Percentiles rank a stretch among this genome's conserved stretches.
phyloP scores from a whole-genome alignment of 2,888 invertebrate species.

The Aquatica leii region DNA sequence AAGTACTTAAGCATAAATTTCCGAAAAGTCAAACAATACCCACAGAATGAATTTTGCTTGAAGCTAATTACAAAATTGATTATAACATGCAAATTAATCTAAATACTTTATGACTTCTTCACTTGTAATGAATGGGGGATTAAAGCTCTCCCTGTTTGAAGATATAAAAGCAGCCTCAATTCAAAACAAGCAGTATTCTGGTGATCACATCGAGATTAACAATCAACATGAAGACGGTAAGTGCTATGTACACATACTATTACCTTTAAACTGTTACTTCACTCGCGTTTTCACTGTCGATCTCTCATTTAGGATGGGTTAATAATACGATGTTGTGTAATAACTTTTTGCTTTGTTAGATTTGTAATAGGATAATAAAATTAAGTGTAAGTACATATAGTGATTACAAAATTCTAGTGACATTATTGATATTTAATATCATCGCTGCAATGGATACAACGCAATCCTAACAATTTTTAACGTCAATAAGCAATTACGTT shows the following conservation, averaged over 20 bases:
- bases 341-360: conserved; percentile 11
- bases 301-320: conserved; percentile 11
- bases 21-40: conserved; percentile 31
- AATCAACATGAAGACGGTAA: conserved; percentile 45
- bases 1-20: background rate
- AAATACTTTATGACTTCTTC: conserved; percentile 22
- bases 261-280: conserved; percentile 16
- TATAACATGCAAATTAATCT: conserved; percentile 30
- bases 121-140: conserved; percentile 22
- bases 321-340: conserved; percentile 8
- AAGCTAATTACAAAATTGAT: conserved; percentile 31
- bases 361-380: conserved; percentile 10
- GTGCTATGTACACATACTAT: conserved; percentile 34
- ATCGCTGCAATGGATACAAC: background rate
- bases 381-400: conserved; percentile 3
- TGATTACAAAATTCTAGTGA: conserved; percentile 14
- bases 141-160: conserved; percentile 29
- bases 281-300: conserved; percentile 16
- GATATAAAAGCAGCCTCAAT: conserved; percentile 25
- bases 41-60: conserved; percentile 20
- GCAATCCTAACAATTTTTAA: conserved; percentile 8
- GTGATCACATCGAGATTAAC: conserved; percentile 25
- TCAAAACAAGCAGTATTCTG: conserved; percentile 17
- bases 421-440: conserved; percentile 4
- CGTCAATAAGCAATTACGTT: conserved; percentile 1